Base-by-base conservation (phyloP, 1,140 invertebrate species). In the Diorhabda elongata region DNA sequence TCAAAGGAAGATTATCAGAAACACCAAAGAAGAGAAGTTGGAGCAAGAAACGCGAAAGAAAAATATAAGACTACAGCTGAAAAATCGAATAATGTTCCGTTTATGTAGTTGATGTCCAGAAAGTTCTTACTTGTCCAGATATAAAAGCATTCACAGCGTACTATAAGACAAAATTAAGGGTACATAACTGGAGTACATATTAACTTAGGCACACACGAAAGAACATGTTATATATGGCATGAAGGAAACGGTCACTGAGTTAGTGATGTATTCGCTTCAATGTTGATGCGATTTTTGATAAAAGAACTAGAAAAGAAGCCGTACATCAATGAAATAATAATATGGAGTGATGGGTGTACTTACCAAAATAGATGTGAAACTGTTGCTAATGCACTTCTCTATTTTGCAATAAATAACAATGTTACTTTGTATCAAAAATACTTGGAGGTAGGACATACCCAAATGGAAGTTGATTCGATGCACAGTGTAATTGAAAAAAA, bases 181-280 rank as follows among this genome's bases (percentile, higher is more conserved):
- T 74, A 6, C 73, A 75, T 59, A 77, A 77, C 71, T 75, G 74
- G 58, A 79, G 75, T 56, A 68, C 77, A 41, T 78, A 73, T n/a
- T 69, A 69, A 77, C 68, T 70, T 71, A 47, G 60, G 26, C 9
- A 66, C 44, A 11, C 71, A 73, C 11, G 63, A 75, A 58, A 73
- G 64, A n/a, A 69, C 69, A 69, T 78, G 75, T 69, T 76, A 73
- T 67, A 65, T 75, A 43, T 79, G 75, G 74, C 62, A 70, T 43
- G 76, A 79, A 67, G 65, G 56, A 66, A 61, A 71, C 11, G 73
- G 66, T 43, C 56, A 52, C 41, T 3, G 67, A 9, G 42, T 57
- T 44, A 59, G 57, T 43, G 47, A n/a, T 57, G 44, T 64, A 43
- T 67, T 70, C 59, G 59, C 65, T 42, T 58, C 43, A 57, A 57